Conservation (phyloP, 2,797 vertebrate genomes). For the Poeciliopsis infans region DNA sequence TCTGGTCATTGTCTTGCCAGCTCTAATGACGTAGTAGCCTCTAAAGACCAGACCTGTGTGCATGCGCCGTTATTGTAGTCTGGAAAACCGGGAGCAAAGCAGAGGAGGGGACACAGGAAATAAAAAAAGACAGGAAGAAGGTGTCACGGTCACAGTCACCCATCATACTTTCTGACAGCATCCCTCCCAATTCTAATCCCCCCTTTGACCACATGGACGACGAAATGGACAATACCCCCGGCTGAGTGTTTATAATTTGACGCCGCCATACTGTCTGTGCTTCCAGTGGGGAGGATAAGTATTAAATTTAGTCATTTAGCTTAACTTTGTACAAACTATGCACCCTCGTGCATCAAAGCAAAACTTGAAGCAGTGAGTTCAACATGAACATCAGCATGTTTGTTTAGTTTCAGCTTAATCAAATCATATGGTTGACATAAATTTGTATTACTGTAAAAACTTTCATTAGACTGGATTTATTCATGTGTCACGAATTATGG, state of each 20-base stretch:
- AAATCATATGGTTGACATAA: constrained; percentile 1
- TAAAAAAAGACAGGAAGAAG: constrained; percentile 71
- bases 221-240: constrained; percentile 60
- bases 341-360: constrained; percentile 35
- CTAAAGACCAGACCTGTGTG: constrained; percentile 51
- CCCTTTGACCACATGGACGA: constrained; percentile 54
- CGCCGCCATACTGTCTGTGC: constrained; percentile 60
- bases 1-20: constrained; percentile 61
- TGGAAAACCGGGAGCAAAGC: constrained; percentile 40
- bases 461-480: neutral
- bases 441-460: neutral
- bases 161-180: constrained; percentile 50
- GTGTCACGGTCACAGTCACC: constrained; percentile 73
- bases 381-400: constrained; percentile 13
- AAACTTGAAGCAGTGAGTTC: constrained; percentile 33
- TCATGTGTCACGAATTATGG: neutral
- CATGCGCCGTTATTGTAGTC: constrained; percentile 65
- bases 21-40: constrained; percentile 52
- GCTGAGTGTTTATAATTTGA: constrained; percentile 63
- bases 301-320: constrained; percentile 33
- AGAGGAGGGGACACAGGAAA: constrained; percentile 50
- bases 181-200: constrained; percentile 37
- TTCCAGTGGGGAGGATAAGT: constrained; percentile 42
- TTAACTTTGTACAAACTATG: constrained; percentile 34
- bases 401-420: constrained; percentile 20